These are phyloP conservation scores for Poeciliopsis paucimaculata DNA, from an alignment of 2,797 vertebrate species.

Conservation along the genomic window DNA sequence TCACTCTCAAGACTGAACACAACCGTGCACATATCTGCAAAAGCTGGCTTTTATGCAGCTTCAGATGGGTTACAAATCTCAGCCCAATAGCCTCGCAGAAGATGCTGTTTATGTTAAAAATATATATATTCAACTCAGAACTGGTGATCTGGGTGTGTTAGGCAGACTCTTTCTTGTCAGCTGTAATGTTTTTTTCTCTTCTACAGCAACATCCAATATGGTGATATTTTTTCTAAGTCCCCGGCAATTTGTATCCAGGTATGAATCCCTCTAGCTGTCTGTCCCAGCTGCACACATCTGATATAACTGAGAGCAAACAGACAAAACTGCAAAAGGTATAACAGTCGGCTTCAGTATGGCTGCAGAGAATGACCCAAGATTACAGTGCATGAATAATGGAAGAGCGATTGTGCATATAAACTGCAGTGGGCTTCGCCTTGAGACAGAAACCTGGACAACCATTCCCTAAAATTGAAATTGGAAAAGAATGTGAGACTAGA, in stretches of 20 bases:
- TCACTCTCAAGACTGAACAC: constrained; percentile 31
- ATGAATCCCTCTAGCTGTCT: constrained; percentile 47
- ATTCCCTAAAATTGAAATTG: background rate
- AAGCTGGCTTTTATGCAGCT: constrained; percentile 21
- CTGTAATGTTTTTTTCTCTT: constrained; percentile 20
- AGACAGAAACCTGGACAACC: constrained; percentile 13
- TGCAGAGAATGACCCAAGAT: constrained; percentile 16
- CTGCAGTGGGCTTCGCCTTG: background rate
- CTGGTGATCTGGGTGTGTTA: constrained; percentile 34
- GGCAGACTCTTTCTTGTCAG: constrained; percentile 17
- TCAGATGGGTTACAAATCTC: constrained; percentile 40
- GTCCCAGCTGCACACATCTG: constrained; percentile 23
- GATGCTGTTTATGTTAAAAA: constrained; percentile 29
- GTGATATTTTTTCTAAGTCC: constrained; percentile 8
- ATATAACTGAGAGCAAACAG: constrained; percentile 48
- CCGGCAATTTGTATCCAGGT: constrained; percentile 17
- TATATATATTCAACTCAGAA: constrained; percentile 34
- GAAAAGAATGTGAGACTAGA: constrained; percentile 19
- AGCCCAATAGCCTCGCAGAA: constrained; percentile 31
- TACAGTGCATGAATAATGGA: constrained; percentile 33
- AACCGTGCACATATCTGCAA: constrained; percentile 12
- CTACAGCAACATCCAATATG: constrained; percentile 28
- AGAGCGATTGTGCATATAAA: constrained; percentile 8
- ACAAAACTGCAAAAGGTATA: constrained; percentile 44
- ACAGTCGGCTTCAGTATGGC: constrained; percentile 21